phyloP scores from a whole-genome alignment of 2,888 invertebrate genomes.

The Ichneumon xanthorius region DNA sequence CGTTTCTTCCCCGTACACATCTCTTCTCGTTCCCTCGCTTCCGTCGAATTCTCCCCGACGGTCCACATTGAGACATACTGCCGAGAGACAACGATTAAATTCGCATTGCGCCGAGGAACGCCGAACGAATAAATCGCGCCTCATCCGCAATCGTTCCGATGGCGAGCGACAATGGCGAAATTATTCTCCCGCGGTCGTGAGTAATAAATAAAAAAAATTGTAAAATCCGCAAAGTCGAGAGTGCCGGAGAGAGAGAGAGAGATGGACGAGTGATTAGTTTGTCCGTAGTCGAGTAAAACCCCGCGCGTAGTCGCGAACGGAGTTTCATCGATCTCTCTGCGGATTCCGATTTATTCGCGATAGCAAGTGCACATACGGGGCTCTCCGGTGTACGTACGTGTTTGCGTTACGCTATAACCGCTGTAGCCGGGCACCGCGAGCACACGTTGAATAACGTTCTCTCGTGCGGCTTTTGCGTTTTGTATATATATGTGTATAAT shows the following conservation, averaged over 20 bases:
- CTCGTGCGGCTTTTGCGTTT: conserved; percentile 44
- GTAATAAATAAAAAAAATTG: conserved; percentile 29
- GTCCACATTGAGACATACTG: conserved; percentile 52
- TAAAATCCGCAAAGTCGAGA: conserved; percentile 41
- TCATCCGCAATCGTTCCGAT: neutral
- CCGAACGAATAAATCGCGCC: neutral
- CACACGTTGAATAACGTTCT: conserved; percentile 63
- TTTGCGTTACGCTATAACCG: conserved; percentile 34
- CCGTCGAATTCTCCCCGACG: conserved; percentile 41
- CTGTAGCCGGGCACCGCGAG: neutral
- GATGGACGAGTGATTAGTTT: conserved; percentile 53
- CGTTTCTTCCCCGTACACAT: conserved; percentile 9
- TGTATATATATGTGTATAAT: neutral
- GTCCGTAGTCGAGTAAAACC: conserved; percentile 36
- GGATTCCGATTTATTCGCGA: conserved; percentile 65
- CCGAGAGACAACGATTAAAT: conserved; percentile 27
- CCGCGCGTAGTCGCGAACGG: conserved; percentile 39
- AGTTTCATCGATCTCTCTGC: conserved; percentile 59
- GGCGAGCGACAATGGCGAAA: conserved; percentile 48
- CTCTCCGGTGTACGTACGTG: conserved; percentile 19
- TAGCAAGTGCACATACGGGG: conserved; percentile 42
- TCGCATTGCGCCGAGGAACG: conserved; percentile 5
- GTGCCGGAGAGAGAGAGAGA: neutral
- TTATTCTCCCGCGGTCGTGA: conserved; percentile 39
- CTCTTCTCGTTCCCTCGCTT: conserved; percentile 49